These are phyloP conservation scores for Acanthosepion esculentum DNA, from an alignment of 2,888 invertebrate genomes.

Conservation along the genomic window DNA sequence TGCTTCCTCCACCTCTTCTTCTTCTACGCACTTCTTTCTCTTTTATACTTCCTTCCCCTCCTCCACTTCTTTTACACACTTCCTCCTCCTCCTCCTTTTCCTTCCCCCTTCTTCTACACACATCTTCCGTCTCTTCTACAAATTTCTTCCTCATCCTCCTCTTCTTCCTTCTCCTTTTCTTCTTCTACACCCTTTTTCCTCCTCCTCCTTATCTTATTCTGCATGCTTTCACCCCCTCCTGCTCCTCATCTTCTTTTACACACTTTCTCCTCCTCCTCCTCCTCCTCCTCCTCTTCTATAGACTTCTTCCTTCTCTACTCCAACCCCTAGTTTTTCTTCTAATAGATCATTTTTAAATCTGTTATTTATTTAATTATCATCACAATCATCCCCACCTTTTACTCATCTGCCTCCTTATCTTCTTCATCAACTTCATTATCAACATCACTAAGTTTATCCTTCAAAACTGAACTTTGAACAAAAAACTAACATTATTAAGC, in stretches of 20 bases:
- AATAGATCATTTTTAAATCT: background rate
- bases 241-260: background rate
- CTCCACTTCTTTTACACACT: too few relatives aligned
- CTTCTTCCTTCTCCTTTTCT: too few relatives aligned
- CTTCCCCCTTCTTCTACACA: too few relatives aligned
- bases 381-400: background rate
- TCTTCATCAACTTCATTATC: background rate
- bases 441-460: background rate
- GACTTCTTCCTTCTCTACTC: too few relatives aligned
- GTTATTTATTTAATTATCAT: slow-evolving; percentile 33
- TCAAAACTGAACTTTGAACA: background rate
- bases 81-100: too few relatives aligned
- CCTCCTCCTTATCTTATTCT: too few relatives aligned
- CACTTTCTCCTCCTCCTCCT: background rate
- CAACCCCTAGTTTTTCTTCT: background rate
- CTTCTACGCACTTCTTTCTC: too few relatives aligned
- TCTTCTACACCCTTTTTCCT: too few relatives aligned
- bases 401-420: background rate
- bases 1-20: too few relatives aligned
- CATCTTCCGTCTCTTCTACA: too few relatives aligned
- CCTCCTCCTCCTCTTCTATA: background rate
- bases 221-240: background rate
- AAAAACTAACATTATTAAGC: background rate
- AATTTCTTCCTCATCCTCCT: too few relatives aligned
- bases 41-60: too few relatives aligned